Conservation (phyloP, 2,113 vertebrate genomes). For the Gnathonemus echidnorhynchus region DNA sequence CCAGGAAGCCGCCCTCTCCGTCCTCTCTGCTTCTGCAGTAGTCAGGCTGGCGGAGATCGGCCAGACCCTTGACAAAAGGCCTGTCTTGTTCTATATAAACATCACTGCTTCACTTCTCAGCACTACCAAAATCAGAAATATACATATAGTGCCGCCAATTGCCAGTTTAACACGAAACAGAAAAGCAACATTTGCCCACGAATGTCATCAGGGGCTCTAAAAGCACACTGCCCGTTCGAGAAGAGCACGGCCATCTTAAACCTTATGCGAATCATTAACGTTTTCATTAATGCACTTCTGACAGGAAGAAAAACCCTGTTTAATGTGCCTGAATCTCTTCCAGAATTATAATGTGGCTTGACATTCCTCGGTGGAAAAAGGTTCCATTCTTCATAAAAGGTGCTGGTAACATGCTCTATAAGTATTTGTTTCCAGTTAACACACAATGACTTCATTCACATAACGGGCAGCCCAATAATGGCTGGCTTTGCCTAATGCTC, state of each 20-base stretch:
- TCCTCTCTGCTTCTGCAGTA: neutral
- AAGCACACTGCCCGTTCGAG: neutral
- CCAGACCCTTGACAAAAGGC: conserved; percentile 6
- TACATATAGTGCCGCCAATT: neutral
- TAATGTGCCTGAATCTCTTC: conserved; percentile 25
- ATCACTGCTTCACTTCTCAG: conserved; percentile 26
- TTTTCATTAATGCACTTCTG: neutral
- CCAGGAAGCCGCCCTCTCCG: neutral
- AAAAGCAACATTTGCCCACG: conserved; percentile 31
- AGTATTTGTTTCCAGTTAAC: conserved; percentile 25
- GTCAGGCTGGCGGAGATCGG: neutral
- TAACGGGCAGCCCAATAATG: conserved; percentile 23
- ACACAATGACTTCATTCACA: conserved; percentile 32
- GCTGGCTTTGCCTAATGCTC: conserved; percentile 25
- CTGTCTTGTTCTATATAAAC: neutral
- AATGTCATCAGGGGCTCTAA: neutral
- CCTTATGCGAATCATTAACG: neutral
- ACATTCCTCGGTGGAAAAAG: conserved; percentile 23
- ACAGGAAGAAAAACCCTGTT: neutral
- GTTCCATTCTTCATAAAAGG: conserved; percentile 22
- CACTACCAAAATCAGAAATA: conserved; percentile 12
- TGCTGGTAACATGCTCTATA: conserved; percentile 7
- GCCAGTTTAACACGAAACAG: conserved; percentile 16
- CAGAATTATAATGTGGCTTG: conserved; percentile 31
- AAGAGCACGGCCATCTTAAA: neutral